These are phyloP conservation scores for Selene dorsalis DNA, from an alignment of 2,797 vertebrate species.

Conservation along the genomic window DNA sequence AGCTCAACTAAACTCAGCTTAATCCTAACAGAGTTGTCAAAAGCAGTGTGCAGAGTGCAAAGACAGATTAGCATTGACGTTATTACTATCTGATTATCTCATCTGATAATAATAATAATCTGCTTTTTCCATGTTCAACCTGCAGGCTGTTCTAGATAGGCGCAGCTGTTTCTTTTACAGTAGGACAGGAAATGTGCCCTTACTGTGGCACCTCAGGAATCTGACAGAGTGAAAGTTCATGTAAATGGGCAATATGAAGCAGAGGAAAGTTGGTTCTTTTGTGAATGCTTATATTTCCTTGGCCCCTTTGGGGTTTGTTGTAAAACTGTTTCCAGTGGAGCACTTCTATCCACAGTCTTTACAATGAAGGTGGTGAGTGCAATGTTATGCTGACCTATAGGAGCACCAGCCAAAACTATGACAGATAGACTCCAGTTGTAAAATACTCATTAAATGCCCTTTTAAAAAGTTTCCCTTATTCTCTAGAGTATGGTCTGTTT, in stretches of 20 bases:
- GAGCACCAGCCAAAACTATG: slow-evolving; percentile 30
- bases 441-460: slow-evolving; percentile 37
- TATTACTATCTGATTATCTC: too few species aligned
- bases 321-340: slow-evolving; percentile 51
- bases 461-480: background rate
- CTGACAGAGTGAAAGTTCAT: background rate
- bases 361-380: slow-evolving; percentile 38
- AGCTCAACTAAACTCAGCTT: too few species aligned
- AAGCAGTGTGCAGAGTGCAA: too few species aligned
- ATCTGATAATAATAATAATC: too few species aligned
- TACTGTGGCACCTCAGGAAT: slow-evolving; percentile 2
- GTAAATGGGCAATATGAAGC: slow-evolving; percentile 23
- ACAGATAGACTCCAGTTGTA: slow-evolving; percentile 38
- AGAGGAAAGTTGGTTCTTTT: slow-evolving; percentile 31
- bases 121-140: slow-evolving; percentile 5
- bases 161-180: slow-evolving; percentile 12
- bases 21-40: too few species aligned
- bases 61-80: too few species aligned
- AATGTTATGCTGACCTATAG: slow-evolving; percentile 27
- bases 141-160: background rate
- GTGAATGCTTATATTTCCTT: slow-evolving; percentile 44
- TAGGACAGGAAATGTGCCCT: background rate
- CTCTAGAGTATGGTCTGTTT: background rate
- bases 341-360: slow-evolving; percentile 40
- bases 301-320: slow-evolving; percentile 14